Evolutionary conservation across 1,140 invertebrate species (phyloP).

Genomic region (Delia radicum): DNA sequence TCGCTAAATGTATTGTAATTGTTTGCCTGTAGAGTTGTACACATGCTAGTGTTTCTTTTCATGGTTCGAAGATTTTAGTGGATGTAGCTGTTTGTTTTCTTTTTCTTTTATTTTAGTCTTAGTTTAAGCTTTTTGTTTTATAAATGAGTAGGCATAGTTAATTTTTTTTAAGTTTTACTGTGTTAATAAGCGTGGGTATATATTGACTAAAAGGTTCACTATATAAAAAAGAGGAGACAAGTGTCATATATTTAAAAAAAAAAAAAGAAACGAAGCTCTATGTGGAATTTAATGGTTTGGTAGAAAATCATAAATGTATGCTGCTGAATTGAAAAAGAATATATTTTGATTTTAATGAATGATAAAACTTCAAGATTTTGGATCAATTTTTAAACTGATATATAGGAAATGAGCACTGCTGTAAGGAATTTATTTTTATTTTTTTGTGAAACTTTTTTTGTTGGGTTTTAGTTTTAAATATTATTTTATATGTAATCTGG

Average conservation of each 20-base stretch:
- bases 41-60: conserved; percentile 8
- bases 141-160: conserved; percentile 6
- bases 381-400: too few species aligned
- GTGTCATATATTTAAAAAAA: conserved; percentile 13
- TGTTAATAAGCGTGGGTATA: conserved; percentile 17
- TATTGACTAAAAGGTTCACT: not conserved
- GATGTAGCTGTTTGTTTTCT: not conserved
- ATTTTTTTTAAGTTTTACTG: not conserved
- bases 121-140: not conserved
- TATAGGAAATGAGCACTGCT: too few species aligned
- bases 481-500: too few species aligned
- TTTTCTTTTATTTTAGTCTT: not conserved
- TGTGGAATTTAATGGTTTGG: not conserved
- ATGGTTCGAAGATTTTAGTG: conserved; percentile 11
- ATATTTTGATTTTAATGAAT: not conserved
- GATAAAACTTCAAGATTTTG: too few species aligned
- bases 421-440: too few species aligned
- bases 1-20: too few species aligned
- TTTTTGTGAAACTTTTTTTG: too few species aligned
- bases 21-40: not conserved
- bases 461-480: too few species aligned
- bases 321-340: too few species aligned
- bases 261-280: not conserved
- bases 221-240: not conserved
- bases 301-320: too few species aligned